Percentiles rank a stretch among this genome's conserved stretches.
Evolutionary conservation across 2,113 vertebrate genomes (phyloP).

Genomic region (Gobiocypris rarus): DNA sequence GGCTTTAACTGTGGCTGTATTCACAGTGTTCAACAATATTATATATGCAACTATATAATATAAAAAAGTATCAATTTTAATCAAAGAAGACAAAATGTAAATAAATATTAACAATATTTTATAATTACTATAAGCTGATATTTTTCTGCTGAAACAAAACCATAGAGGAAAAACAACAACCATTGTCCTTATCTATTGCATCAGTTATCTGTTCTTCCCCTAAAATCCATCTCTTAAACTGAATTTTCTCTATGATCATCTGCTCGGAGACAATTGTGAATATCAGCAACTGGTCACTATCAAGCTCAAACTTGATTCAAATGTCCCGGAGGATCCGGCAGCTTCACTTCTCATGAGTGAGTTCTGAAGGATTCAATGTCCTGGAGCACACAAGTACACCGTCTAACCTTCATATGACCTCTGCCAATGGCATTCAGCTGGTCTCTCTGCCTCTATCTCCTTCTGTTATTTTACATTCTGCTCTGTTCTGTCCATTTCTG

Average conservation of each 20-base stretch:
- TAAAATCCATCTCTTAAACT: background rate
- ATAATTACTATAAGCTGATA: no score
- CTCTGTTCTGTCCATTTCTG: background rate
- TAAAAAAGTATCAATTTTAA: no score
- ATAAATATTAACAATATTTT: no score
- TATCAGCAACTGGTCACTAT: background rate
- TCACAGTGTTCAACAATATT: no score
- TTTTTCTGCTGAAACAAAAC: no score
- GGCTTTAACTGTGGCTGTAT: no score
- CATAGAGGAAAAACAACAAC: background rate
- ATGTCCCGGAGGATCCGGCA: background rate
- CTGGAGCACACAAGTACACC: background rate
- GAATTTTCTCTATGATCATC: background rate
- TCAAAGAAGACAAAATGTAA: no score
- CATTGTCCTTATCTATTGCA: background rate
- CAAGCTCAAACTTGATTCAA: background rate
- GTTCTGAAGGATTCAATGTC: constrained; percentile 5
- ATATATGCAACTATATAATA: no score
- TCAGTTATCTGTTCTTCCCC: background rate
- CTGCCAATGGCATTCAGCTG: constrained; percentile 35
- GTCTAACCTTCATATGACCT: constrained; percentile 32
- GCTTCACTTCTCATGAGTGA: background rate
- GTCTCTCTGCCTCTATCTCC: background rate
- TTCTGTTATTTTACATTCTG: background rate
- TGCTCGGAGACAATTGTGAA: background rate